Percentiles rank a stretch among this genome's conserved stretches.
These are phyloP conservation scores for Phyllopteryx taeniolatus DNA, from an alignment of 2,113 vertebrate genomes.

Conservation along the genomic window DNA sequence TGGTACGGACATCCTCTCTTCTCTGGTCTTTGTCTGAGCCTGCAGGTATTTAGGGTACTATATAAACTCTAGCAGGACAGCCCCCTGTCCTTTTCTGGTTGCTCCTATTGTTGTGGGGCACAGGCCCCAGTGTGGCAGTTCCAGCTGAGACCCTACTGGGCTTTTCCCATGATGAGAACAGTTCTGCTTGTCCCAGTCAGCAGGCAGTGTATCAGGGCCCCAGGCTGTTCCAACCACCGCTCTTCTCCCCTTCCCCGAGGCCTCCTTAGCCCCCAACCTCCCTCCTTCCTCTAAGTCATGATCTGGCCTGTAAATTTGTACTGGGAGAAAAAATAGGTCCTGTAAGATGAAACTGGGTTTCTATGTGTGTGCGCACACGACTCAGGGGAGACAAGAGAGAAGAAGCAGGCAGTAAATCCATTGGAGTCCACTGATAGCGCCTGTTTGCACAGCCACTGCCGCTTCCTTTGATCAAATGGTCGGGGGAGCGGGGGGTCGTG, in stretches of 20 bases:
- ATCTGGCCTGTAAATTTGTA: slow-evolving; percentile 72
- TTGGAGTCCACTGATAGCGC: slow-evolving; percentile 77
- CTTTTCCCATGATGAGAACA: slow-evolving; percentile 64
- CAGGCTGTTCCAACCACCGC: slow-evolving; percentile 37
- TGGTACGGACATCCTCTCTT: slow-evolving; percentile 66
- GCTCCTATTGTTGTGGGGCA: slow-evolving; percentile 54
- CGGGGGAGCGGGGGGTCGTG: slow-evolving; percentile 78
- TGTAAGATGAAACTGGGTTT: slow-evolving; percentile 75
- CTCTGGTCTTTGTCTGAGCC: slow-evolving; percentile 53
- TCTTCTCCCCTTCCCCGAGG: slow-evolving; percentile 41
- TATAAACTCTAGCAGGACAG: slow-evolving; percentile 57
- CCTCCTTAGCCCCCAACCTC: slow-evolving; percentile 26
- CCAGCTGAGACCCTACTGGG: slow-evolving; percentile 63
- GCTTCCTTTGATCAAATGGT: slow-evolving; percentile 80
- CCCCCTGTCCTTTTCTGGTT: slow-evolving; percentile 46
- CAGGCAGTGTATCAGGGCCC: slow-evolving; percentile 53
- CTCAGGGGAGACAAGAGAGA: slow-evolving; percentile 77
- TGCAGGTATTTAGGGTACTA: slow-evolving; percentile 54
- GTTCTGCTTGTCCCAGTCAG: slow-evolving; percentile 46
- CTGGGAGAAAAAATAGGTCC: slow-evolving; percentile 66
- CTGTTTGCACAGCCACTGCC: slow-evolving; percentile 77
- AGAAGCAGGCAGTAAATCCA: slow-evolving; percentile 81
- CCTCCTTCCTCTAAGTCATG: slow-evolving; percentile 56
- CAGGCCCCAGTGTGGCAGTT: slow-evolving; percentile 56
- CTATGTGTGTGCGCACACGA: slow-evolving; percentile 70